Conservation (phyloP, 2,113 vertebrate genomes). For the Prolemur simus region DNA sequence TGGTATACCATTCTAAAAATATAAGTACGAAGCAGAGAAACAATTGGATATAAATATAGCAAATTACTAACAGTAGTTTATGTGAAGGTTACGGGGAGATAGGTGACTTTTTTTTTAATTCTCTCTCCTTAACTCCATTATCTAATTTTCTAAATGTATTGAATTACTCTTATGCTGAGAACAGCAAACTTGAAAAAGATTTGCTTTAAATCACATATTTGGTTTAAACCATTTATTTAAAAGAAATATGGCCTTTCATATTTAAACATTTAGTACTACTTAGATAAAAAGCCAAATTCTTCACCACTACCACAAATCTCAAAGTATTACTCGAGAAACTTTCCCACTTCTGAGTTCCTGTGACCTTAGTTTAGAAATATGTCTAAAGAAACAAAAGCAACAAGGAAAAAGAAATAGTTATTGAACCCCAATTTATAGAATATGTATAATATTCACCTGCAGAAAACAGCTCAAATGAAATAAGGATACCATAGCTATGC, state of each 20-base stretch:
- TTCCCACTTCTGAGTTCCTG: not conserved
- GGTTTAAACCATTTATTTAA: not conserved
- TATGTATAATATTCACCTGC: not conserved
- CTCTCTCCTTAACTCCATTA: not conserved
- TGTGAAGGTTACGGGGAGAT: not conserved
- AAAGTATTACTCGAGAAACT: slow-evolving; percentile 2
- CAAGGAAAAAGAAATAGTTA: not conserved
- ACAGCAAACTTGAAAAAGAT: slow-evolving; percentile 7
- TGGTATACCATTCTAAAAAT: slow-evolving; percentile 10
- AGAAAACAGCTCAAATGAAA: slow-evolving; percentile 39
- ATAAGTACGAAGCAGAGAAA: not conserved
- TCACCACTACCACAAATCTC: not conserved
- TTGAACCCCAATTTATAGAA: not conserved
- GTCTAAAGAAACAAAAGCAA: not conserved
- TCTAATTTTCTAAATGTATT: slow-evolving; percentile 5
- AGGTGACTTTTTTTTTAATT: not conserved
- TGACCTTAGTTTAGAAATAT: slow-evolving; percentile 6
- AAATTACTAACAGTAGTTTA: slow-evolving; percentile 32
- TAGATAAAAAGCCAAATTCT: not conserved
- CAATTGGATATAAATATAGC: not conserved
- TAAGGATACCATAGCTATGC: not conserved
- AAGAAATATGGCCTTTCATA: not conserved
- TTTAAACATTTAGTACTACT: not conserved
- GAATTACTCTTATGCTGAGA: not conserved
- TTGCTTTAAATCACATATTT: not conserved